Evolutionary conservation across 2,888 invertebrate species (phyloP).

Genomic region (Chrysolina haemoptera): DNA sequence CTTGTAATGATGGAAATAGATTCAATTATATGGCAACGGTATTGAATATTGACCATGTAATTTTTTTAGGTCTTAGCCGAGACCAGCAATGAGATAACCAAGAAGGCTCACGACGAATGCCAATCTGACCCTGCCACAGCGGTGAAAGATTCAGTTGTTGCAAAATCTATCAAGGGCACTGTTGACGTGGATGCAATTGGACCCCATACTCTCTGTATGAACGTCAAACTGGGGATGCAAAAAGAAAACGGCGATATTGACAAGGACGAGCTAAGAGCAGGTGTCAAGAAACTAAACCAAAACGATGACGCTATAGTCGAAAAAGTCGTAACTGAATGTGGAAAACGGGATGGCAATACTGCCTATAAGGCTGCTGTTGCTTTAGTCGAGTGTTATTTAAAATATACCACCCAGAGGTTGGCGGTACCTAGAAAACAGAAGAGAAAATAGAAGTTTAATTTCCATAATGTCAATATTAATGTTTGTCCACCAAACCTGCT

Average conservation of each 20-base stretch:
- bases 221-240: constrained; percentile 21
- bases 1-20: too few relatives aligned
- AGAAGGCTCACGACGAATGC: neutral
- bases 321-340: neutral
- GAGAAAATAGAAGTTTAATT: neutral
- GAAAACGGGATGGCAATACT: neutral
- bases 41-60: neutral
- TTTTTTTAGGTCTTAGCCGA: constrained; percentile 1
- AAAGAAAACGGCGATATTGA: constrained; percentile 19
- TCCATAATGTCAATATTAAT: too few relatives aligned
- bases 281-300: neutral
- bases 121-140: neutral
- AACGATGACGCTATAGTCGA: neutral
- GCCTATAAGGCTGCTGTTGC: constrained; percentile 7
- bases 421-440: neutral
- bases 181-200: constrained; percentile 9
- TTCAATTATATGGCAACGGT: too few relatives aligned
- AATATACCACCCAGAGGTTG: neutral
- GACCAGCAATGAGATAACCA: neutral
- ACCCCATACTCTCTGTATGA: constrained; percentile 25
- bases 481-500: too few relatives aligned
- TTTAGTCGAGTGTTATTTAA: neutral
- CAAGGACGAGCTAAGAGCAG: constrained; percentile 2
- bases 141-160: neutral
- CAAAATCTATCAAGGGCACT: neutral